Conservation (phyloP, 2,888 invertebrate genomes). For the Macaria liturata region DNA sequence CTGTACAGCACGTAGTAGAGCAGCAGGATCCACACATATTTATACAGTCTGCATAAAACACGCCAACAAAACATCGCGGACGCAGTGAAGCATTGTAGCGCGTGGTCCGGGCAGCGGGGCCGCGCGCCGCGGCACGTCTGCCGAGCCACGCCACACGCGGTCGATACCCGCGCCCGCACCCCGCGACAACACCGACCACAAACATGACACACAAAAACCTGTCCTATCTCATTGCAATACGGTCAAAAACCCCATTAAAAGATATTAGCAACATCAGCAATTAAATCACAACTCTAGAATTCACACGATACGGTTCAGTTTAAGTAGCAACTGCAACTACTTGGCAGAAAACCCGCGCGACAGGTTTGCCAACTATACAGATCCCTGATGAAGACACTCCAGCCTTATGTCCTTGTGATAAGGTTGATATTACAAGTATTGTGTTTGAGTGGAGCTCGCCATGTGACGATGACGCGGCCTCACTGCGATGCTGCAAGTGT, state of each 20-base stretch:
- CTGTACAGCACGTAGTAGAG: conserved; percentile 50
- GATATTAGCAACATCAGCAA: conserved; percentile 1
- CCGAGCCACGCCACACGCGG: conserved; percentile 47
- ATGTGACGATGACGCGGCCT: conserved; percentile 2
- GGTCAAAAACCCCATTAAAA: conserved; percentile 7
- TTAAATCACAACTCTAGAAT: not conserved
- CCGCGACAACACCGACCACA: conserved; percentile 8
- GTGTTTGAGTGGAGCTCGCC: not conserved
- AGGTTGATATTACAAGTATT: conserved; percentile 12
- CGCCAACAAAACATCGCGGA: conserved; percentile 55
- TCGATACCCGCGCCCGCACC: conserved; percentile 48
- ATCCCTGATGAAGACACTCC: conserved; percentile 10
- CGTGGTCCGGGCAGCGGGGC: conserved; percentile 42
- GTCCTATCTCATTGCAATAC: conserved; percentile 2
- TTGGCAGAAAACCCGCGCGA: conserved; percentile 18
- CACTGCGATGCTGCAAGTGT: too few species aligned
- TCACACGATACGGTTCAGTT: conserved; percentile 7
- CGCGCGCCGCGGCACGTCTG: conserved; percentile 52
- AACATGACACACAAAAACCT: conserved; percentile 18
- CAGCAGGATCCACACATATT: conserved; percentile 44
- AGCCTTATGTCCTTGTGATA: too few species aligned
- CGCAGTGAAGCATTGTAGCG: conserved; percentile 35
- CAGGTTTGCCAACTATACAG: conserved; percentile 20
- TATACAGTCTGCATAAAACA: conserved; percentile 51
- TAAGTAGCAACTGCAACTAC: conserved; percentile 5